phyloP scores from a whole-genome alignment of 2,797 vertebrate genomes.

The Coranthus polyacanthus region DNA sequence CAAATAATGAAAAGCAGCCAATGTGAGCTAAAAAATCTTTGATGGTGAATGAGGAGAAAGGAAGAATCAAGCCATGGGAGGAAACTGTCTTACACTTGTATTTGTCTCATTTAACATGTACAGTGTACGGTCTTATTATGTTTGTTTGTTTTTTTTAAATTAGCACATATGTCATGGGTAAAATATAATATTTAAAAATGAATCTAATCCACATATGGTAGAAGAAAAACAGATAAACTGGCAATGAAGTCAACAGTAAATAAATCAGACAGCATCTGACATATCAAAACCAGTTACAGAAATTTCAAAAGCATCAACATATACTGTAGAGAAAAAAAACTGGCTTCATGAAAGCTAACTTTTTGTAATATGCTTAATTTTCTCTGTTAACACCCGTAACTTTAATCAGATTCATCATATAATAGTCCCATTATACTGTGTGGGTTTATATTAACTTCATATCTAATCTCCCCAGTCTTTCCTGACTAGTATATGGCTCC shows the following conservation, averaged over 20 bases:
- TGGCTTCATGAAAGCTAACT: no score
- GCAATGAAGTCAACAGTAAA: no score
- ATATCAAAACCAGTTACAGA: background rate
- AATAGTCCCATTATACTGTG: conserved; percentile 36
- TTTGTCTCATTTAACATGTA: background rate
- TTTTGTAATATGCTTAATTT: conserved; percentile 24
- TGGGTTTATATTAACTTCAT: conserved; percentile 47
- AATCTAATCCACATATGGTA: conserved; percentile 37
- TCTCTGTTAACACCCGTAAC: conserved; percentile 14
- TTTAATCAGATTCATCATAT: conserved; percentile 37
- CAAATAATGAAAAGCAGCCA: conserved; percentile 39
- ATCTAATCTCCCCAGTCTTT: conserved; percentile 64
- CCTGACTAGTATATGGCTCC: conserved; percentile 52
- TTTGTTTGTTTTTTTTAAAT: conserved; percentile 17
- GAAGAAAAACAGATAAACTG: background rate
- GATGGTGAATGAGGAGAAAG: conserved; percentile 12
- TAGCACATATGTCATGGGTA: conserved; percentile 24
- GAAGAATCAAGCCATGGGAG: conserved; percentile 20
- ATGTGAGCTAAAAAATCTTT: conserved; percentile 33
- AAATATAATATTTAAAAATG: conserved; percentile 8
- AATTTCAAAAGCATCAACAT: background rate
- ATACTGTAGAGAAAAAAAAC: no score
- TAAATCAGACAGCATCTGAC: conserved; percentile 1
- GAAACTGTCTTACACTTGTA: background rate
- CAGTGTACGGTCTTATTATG: conserved; percentile 12